Evolutionary conservation across 2,888 invertebrate species (phyloP).

Genomic region (Dicranocentrus wangi): DNA sequence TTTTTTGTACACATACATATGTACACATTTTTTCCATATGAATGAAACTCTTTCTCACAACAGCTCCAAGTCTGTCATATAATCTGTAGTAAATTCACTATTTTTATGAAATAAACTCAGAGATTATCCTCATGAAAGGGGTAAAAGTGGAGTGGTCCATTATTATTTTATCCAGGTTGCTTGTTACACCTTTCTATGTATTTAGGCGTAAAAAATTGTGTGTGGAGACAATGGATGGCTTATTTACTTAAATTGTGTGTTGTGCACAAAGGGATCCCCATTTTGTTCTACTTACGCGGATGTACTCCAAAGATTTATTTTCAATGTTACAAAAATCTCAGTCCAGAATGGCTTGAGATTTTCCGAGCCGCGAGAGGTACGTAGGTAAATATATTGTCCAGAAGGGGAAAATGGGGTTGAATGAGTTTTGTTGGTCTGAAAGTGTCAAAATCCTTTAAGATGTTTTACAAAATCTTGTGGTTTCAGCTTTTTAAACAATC

Average conservation of each 20-base stretch:
- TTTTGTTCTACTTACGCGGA: slow-evolving; percentile 30
- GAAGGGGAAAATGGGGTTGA: background rate
- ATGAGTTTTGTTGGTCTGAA: slow-evolving; percentile 18
- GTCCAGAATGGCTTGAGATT: slow-evolving; percentile 10
- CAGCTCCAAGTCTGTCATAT: background rate
- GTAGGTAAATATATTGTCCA: no score
- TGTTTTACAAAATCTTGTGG: slow-evolving; percentile 53
- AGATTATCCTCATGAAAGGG: slow-evolving; percentile 46
- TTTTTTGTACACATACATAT: background rate
- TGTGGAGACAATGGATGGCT: slow-evolving; percentile 54
- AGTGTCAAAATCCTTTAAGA: slow-evolving; percentile 61
- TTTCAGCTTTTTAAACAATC: slow-evolving; percentile 37
- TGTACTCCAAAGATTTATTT: background rate
- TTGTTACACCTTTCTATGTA: slow-evolving; percentile 33
- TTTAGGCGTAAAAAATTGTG: slow-evolving; percentile 48
- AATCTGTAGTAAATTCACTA: slow-evolving; percentile 23
- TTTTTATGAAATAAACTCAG: slow-evolving; percentile 35
- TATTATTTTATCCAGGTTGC: slow-evolving; percentile 39
- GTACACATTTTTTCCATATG: slow-evolving; percentile 20
- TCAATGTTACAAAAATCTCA: background rate
- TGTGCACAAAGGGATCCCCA: slow-evolving; percentile 22
- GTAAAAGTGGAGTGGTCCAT: slow-evolving; percentile 61
- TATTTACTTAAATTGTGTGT: slow-evolving; percentile 53
- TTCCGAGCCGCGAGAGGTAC: slow-evolving; percentile 3
- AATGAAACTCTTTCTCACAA: slow-evolving; percentile 52